A percentile compares a stretch with the other conserved stretches of the same genome.
Conservation (phyloP, 2,888 invertebrate species). For the Pharmacophagus antenor region DNA sequence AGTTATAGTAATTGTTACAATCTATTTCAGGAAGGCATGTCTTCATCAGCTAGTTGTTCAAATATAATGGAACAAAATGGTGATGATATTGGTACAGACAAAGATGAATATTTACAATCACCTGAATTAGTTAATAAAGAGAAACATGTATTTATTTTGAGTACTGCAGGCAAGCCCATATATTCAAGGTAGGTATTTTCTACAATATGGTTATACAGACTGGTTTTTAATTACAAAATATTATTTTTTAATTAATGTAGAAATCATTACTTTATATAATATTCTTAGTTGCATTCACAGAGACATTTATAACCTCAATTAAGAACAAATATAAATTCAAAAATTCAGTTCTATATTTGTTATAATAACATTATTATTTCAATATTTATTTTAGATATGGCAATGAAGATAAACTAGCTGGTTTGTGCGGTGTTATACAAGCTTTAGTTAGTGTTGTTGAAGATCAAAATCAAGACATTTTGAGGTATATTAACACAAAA, state of each 20-base stretch:
- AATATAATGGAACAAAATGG: constrained; percentile 63
- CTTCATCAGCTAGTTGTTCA: constrained; percentile 62
- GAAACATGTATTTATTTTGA: constrained; percentile 96
- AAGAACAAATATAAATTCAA: no score
- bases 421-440: constrained; percentile 96
- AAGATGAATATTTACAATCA: constrained; percentile 84
- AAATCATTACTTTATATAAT: background rate
- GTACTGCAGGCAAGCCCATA: constrained; percentile 98
- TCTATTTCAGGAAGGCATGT: constrained; percentile 52
- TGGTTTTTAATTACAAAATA: background rate
- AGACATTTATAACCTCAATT: no score
- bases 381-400: no score
- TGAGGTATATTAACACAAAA: constrained; percentile 92
- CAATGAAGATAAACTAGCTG: constrained; percentile 95
- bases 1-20: background rate
- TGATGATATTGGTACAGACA: constrained; percentile 56
- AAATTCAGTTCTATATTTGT: no score
- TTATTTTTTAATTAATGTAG: background rate
- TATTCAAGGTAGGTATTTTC: constrained; percentile 86
- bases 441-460: constrained; percentile 95
- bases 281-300: background rate
- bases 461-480: constrained; percentile 88
- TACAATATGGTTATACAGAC: no score
- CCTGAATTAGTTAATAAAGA: constrained; percentile 89
- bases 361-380: no score